These are phyloP conservation scores for Amazona vittata DNA, from an alignment of 2,113 vertebrate species.

Conservation along the genomic window DNA sequence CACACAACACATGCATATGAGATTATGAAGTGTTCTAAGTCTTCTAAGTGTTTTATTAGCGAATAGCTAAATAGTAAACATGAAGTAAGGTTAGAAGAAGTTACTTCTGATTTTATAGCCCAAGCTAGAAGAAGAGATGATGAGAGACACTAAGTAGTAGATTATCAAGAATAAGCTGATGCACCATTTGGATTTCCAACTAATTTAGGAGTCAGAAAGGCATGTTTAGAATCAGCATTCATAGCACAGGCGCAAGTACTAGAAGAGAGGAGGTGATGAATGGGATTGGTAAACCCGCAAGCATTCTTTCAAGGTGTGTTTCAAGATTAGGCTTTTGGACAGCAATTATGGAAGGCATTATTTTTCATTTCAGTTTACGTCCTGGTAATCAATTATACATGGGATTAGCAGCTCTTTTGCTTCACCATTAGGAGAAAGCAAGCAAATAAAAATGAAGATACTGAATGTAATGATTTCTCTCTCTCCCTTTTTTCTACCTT, in stretches of 20 bases:
- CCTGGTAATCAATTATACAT: neutral
- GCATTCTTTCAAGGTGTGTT: neutral
- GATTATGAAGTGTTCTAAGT: neutral
- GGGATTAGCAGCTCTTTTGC: neutral
- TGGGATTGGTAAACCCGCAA: neutral
- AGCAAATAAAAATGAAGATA: constrained; percentile 9
- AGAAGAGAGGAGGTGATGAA: neutral
- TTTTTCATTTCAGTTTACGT: constrained; percentile 21
- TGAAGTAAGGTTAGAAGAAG: neutral
- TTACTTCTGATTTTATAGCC: neutral
- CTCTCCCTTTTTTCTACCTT: neutral
- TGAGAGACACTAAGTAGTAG: neutral
- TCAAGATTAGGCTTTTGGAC: neutral
- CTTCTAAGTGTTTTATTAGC: neutral
- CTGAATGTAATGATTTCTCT: neutral
- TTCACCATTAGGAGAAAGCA: neutral
- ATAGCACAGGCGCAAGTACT: neutral
- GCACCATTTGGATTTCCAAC: neutral
- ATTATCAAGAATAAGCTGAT: neutral
- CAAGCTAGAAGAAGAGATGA: neutral
- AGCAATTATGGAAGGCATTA: neutral
- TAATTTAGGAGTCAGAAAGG: neutral
- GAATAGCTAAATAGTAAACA: neutral
- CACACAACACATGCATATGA: neutral
- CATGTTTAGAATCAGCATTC: constrained; percentile 8